Evolutionary conservation across 2,113 vertebrate genomes (phyloP).

Genomic region (Myodes glareolus): DNA sequence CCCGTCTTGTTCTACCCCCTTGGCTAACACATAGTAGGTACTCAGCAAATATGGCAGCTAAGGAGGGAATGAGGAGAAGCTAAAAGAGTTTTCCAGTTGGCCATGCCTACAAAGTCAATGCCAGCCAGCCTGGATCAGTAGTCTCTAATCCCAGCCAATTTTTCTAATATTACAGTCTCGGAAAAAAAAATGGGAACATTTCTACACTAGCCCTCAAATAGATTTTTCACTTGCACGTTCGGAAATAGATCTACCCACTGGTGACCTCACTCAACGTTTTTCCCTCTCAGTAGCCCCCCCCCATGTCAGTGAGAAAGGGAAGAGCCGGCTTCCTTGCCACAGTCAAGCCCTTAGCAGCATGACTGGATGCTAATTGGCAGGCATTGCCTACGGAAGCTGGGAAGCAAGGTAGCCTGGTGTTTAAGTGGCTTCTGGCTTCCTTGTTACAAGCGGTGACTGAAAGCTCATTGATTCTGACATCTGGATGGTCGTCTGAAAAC

Average conservation of each 20-base stretch:
- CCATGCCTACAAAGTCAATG: not conserved
- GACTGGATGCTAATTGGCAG: not conserved
- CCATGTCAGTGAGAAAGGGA: not conserved
- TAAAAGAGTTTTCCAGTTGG: not conserved
- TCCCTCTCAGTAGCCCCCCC: not conserved
- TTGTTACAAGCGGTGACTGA: slow-evolving; percentile 34
- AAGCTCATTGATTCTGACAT: slow-evolving; percentile 63
- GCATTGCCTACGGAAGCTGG: not conserved
- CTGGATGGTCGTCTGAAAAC: slow-evolving; percentile 37
- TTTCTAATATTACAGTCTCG: not conserved
- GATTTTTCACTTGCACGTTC: slow-evolving; percentile 6
- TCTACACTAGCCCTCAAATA: not conserved
- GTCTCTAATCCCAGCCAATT: slow-evolving; percentile 2
- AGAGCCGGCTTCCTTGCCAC: not conserved
- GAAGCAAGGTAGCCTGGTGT: not conserved
- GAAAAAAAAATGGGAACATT: not conserved
- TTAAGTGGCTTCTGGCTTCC: slow-evolving; percentile 30
- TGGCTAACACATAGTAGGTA: not conserved
- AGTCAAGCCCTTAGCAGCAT: not conserved
- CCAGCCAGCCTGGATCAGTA: not conserved
- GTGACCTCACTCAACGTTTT: not conserved
- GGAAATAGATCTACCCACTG: not conserved
- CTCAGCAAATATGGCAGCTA: slow-evolving; percentile 24
- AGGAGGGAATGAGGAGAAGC: not conserved
- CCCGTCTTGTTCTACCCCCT: not conserved